phyloP scores from a whole-genome alignment of 2,888 invertebrate genomes.

The Gibbula magus region DNA sequence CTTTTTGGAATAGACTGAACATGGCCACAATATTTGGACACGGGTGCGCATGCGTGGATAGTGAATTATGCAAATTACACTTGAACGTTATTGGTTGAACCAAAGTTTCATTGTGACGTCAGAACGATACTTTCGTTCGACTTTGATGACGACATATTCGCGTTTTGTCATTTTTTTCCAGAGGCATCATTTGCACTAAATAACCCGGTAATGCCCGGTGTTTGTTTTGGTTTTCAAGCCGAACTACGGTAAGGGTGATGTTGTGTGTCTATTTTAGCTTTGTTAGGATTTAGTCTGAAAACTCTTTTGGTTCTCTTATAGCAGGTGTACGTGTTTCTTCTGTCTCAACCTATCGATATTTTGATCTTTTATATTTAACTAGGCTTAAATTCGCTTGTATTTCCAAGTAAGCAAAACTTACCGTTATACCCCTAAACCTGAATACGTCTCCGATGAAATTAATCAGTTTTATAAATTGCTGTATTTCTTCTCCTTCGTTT shows the following conservation, averaged over 20 bases:
- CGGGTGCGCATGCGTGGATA: conserved; percentile 29
- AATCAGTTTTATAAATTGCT: too few species aligned
- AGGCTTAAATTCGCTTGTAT: too few species aligned
- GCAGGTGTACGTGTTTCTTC: too few species aligned
- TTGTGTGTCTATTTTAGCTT: neutral
- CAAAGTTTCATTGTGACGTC: conserved; percentile 3
- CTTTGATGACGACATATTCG: neutral
- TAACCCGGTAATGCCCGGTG: neutral
- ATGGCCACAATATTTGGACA: neutral
- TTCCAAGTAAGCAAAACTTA: too few species aligned
- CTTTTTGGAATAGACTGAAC: neutral
- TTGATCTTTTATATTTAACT: too few species aligned
- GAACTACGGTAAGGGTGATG: neutral
- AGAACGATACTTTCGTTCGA: conserved; percentile 11
- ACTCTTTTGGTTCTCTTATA: too few species aligned
- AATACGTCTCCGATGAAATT: too few species aligned
- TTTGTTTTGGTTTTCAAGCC: neutral
- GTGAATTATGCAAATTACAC: conserved; percentile 31
- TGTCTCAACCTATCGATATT: too few species aligned
- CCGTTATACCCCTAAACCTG: too few species aligned
- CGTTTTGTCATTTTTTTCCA: neutral
- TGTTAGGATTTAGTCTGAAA: too few species aligned
- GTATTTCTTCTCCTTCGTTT: too few species aligned
- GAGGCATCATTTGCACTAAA: neutral
- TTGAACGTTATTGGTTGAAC: conserved; percentile 2